These are phyloP conservation scores for Varanus komodoensis DNA, from an alignment of 2,113 vertebrate genomes.

Conservation along the genomic window DNA sequence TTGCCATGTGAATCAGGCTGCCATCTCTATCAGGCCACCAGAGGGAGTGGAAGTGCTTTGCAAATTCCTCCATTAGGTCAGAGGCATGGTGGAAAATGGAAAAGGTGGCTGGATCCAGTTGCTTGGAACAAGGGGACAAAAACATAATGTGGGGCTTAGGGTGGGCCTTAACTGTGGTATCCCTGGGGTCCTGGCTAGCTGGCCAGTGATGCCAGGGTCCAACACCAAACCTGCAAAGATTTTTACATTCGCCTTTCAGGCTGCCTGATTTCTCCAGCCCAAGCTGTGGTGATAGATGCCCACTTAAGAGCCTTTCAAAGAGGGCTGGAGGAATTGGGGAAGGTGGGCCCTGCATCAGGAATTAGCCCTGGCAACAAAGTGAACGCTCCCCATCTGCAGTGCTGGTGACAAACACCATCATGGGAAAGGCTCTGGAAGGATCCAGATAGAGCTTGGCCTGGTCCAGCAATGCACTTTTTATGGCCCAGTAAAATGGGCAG, in stretches of 20 bases:
- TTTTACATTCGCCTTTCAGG: not conserved
- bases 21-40: too few relatives aligned
- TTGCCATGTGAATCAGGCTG: too few relatives aligned
- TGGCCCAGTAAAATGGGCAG: not conserved
- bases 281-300: not conserved
- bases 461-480: not conserved
- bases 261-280: not conserved
- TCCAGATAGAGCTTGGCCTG: not conserved
- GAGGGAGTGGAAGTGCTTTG: too few relatives aligned
- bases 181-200: too few relatives aligned
- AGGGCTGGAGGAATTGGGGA: not conserved
- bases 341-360: too few relatives aligned
- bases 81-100: not conserved
- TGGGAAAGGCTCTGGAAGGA: not conserved
- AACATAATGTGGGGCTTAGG: not conserved
- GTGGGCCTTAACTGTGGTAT: too few relatives aligned
- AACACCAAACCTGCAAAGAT: not conserved
- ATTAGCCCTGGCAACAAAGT: not conserved
- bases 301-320: not conserved
- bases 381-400: not conserved
- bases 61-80: not conserved
- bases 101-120: not conserved
- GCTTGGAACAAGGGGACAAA: not conserved
- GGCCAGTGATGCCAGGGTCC: too few relatives aligned
- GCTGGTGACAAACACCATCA: not conserved